A percentile compares a stretch with the other conserved stretches of the same genome.
Conservation (phyloP, 2,888 invertebrate genomes). For the Ephialtes manifestator region DNA sequence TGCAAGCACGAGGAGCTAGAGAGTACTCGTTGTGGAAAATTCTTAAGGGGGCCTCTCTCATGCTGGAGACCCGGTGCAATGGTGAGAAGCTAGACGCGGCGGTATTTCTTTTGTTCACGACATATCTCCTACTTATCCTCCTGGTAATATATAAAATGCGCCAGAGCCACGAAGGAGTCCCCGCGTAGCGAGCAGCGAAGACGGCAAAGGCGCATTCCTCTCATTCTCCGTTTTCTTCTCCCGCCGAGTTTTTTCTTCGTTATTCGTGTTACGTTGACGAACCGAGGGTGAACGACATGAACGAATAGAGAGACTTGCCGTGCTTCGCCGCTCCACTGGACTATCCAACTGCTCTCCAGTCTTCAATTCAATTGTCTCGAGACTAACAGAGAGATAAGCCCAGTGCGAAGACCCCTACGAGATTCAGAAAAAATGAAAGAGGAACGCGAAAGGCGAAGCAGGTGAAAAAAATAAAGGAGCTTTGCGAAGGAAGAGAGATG, state of each 20-base stretch:
- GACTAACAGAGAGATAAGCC: conserved; percentile 28
- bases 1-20: too few species aligned
- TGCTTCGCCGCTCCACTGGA: neutral
- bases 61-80: neutral
- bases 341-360: conserved; percentile 12
- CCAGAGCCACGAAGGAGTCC: conserved; percentile 44
- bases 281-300: conserved; percentile 15
- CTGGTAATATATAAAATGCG: conserved; percentile 45
- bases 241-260: conserved; percentile 17
- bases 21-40: conserved; percentile 29
- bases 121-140: conserved; percentile 57
- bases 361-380: conserved; percentile 15
- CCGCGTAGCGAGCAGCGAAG: conserved; percentile 27
- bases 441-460: conserved; percentile 10
- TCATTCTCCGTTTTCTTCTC: conserved; percentile 21
- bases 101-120: conserved; percentile 59
- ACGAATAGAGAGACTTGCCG: neutral
- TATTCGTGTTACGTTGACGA: conserved; percentile 28
- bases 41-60: conserved; percentile 4
- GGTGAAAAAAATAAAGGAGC: neutral
- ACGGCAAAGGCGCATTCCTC: conserved; percentile 52
- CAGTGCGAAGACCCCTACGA: conserved; percentile 27
- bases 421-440: neutral
- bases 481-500: neutral
- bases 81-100: conserved; percentile 36